A percentile compares a stretch with the other conserved stretches of the same genome.
Conservation (phyloP, 2,888 invertebrate species). For the Acanthococcus lagerstroemiae region DNA sequence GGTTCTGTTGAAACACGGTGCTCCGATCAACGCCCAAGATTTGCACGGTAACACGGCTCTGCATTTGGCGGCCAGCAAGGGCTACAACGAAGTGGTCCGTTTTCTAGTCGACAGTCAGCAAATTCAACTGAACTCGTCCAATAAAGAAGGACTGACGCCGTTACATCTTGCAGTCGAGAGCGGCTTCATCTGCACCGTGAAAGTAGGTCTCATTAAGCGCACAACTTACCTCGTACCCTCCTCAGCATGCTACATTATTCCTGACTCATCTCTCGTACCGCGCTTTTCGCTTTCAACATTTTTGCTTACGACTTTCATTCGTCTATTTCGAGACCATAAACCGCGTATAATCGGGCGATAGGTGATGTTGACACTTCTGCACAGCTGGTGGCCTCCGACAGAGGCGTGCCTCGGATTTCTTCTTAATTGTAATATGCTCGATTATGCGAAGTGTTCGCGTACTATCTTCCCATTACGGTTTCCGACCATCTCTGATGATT, state of each 20-base stretch:
- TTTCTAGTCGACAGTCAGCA: slow-evolving; percentile 40
- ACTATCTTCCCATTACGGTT: no score
- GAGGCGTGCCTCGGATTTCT: no score
- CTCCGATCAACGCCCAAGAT: slow-evolving; percentile 40
- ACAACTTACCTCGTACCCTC: background rate
- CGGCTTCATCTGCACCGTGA: slow-evolving; percentile 41
- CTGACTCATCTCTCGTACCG: no score
- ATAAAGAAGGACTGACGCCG: slow-evolving; percentile 41
- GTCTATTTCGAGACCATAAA: no score
- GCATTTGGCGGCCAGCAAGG: slow-evolving; percentile 42
- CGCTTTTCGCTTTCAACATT: background rate
- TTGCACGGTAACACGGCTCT: slow-evolving; percentile 42
- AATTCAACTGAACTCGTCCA: slow-evolving; percentile 41
- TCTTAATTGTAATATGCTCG: no score
- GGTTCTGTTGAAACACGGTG: slow-evolving; percentile 39
- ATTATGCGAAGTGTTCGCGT: no score
- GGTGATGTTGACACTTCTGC: no score
- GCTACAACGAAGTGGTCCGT: slow-evolving; percentile 41
- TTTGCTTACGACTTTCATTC: slow-evolving; percentile 13
- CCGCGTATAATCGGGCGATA: no score
- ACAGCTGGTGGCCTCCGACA: no score
- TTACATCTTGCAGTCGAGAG: slow-evolving; percentile 43
- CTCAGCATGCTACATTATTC: background rate
- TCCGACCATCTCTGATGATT: no score
- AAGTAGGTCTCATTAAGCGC: slow-evolving; percentile 33